These are phyloP conservation scores for Pollenia griseotomentosa DNA, from an alignment of 2,888 invertebrate species.

Conservation along the genomic window DNA sequence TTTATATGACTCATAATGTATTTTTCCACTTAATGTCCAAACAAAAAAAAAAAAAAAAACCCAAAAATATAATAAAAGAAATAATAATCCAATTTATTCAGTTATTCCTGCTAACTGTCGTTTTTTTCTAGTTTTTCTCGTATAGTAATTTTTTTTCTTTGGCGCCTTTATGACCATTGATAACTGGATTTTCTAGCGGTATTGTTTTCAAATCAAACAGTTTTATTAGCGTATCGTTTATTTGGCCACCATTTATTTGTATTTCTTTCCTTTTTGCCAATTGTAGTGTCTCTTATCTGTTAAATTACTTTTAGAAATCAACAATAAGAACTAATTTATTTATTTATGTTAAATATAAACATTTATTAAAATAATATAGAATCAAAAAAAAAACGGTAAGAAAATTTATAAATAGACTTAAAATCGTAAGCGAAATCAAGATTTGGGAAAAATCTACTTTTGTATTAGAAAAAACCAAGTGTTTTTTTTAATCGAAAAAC, in stretches of 20 bases:
- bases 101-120: constrained; percentile 46
- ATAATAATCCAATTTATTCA: constrained; percentile 40
- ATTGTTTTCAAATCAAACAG: constrained; percentile 66
- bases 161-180: constrained; percentile 70
- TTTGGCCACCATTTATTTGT: constrained; percentile 56
- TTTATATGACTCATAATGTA: constrained; percentile 49
- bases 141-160: constrained; percentile 52
- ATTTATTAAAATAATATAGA: constrained; percentile 62
- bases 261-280: constrained; percentile 45
- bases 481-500: constrained; percentile 8
- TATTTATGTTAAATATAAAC: constrained; percentile 72
- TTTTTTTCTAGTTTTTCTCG: constrained; percentile 7
- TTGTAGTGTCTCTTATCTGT: constrained; percentile 68
- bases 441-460: constrained; percentile 60
- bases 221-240: constrained; percentile 60
- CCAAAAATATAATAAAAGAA: constrained; percentile 1
- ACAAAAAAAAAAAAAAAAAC: too few relatives aligned
- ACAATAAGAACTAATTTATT: constrained; percentile 75
- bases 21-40: neutral
- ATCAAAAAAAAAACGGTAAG: constrained; percentile 13
- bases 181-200: constrained; percentile 67
- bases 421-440: constrained; percentile 55
- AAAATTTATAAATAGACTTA: constrained; percentile 16
- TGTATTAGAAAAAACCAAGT: constrained; percentile 43
- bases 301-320: constrained; percentile 75